Base-by-base conservation (phyloP, 2,888 invertebrate genomes). In the Acrocyrtus sp. region DNA sequence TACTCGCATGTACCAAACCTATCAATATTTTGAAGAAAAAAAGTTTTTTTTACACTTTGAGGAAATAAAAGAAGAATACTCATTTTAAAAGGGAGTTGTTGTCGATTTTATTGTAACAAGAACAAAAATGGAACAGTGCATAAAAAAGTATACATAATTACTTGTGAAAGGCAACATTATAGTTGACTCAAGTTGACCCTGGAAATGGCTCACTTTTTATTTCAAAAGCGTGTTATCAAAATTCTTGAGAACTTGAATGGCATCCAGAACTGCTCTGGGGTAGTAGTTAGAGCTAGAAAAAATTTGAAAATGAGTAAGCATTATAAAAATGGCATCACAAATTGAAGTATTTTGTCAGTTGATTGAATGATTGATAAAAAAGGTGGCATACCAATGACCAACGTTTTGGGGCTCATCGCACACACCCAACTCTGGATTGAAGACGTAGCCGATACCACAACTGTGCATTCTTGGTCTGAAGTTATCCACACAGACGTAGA, bases 391-490 rank as follows among this genome's bases (percentile, higher is more conserved):
- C 93, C 95, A 95, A 88, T 94, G 94, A 81, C 91, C 88, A 63
- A 95, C 95, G 84, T 95, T 95, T 85, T 95, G 94, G 34, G 95
- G 95, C 1, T 92, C 90, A 84, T 95, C 95, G 84, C 96, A 96
- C 83, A 89, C 90, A 85, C 93, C 91, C 0, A 89, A 86, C 78
- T 90, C 91, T 79, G 94, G 93, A 83, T 96, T 95, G 88, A 95
- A 96, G n/a, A 95, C 96, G 83, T 93, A 92, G 72, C 95, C 94
- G 63, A 90, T 61, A 15, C 65, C 77, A 53, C 78, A 78, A 48
- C 69, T 72, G 34, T 68, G 76, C 51, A 69, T 75, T 29, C 80
- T 74, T 10, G 80, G 78, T 41, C 74, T 76, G 4, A 56, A 43
- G 15, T 68, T 68, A 3, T 77, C 76, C 24, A 80, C 66, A 39